Conservation (phyloP, 1,140 invertebrate genomes). For the Linepithema humile region DNA sequence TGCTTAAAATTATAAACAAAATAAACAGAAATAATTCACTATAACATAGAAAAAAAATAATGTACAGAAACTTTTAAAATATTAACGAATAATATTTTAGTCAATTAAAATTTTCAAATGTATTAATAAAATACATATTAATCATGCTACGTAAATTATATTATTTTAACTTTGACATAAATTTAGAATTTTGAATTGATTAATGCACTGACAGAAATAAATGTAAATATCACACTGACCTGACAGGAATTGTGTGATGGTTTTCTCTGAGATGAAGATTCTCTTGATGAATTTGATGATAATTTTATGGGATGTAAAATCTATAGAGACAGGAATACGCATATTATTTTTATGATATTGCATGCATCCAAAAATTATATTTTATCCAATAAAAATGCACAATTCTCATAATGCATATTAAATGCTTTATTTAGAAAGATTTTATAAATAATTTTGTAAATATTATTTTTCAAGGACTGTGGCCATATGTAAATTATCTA, state of each 20-base stretch:
- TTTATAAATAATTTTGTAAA: background rate
- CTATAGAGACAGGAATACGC: conserved; percentile 65
- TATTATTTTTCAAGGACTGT: conserved; percentile 11
- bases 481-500: conserved; percentile 28
- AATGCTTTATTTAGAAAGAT: background rate
- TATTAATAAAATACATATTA: background rate
- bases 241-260: conserved; percentile 87
- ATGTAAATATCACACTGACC: conserved; percentile 77
- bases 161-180: background rate
- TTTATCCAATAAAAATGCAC: background rate
- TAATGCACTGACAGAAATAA: conserved; percentile 6
- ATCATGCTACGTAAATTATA: background rate
- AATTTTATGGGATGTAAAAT: conserved; percentile 87
- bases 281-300: conserved; percentile 86
- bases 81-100: background rate
- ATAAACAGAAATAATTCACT: background rate
- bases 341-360: background rate
- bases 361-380: background rate
- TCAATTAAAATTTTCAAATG: background rate
- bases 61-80: background rate
- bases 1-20: background rate
- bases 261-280: conserved; percentile 85
- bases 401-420: conserved; percentile 7
- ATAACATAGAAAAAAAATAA: too few species aligned
- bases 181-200: conserved; percentile 11